Percentiles rank a stretch among this genome's conserved stretches.
Evolutionary conservation across 2,797 vertebrate genomes (phyloP).

Genomic region (Naso thynnoides): DNA sequence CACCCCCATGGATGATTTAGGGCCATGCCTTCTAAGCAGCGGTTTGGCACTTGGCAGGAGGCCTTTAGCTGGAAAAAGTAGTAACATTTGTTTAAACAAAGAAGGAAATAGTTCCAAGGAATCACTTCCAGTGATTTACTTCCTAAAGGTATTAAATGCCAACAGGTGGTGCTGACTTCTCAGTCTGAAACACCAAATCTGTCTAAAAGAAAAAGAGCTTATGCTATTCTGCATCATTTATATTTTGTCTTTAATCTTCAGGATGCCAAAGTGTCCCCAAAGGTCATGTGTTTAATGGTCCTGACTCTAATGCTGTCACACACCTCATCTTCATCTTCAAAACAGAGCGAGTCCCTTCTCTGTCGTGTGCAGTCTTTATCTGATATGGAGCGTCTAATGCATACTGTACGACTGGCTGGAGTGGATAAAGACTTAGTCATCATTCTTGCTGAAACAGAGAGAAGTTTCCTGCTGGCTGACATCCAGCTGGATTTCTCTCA

Average conservation of each 20-base stretch:
- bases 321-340: constrained; percentile 8
- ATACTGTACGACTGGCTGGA: constrained; percentile 14
- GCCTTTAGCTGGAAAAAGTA: constrained; percentile 25
- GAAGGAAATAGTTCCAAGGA: constrained; percentile 5
- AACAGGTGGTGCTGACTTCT: constrained; percentile 21
- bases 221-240: not conserved
- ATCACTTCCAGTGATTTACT: constrained; percentile 34
- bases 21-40: constrained; percentile 29
- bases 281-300: constrained; percentile 4
- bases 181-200: no score
- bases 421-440: constrained; percentile 61
- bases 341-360: constrained; percentile 15
- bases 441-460: constrained; percentile 61
- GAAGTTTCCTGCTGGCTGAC: constrained; percentile 63
- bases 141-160: constrained; percentile 11
- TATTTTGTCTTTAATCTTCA: constrained; percentile 3
- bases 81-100: constrained; percentile 46
- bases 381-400: constrained; percentile 23
- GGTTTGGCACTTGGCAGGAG: constrained; percentile 38
- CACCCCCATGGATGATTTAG: not conserved
- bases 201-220: no score
- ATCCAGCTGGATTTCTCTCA: constrained; percentile 59
- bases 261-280: not conserved
- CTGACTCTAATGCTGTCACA: constrained; percentile 4
- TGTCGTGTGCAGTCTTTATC: constrained; percentile 27